Base-by-base conservation (phyloP, 2,113 vertebrate species). In the Nyctibius bracteatus region DNA sequence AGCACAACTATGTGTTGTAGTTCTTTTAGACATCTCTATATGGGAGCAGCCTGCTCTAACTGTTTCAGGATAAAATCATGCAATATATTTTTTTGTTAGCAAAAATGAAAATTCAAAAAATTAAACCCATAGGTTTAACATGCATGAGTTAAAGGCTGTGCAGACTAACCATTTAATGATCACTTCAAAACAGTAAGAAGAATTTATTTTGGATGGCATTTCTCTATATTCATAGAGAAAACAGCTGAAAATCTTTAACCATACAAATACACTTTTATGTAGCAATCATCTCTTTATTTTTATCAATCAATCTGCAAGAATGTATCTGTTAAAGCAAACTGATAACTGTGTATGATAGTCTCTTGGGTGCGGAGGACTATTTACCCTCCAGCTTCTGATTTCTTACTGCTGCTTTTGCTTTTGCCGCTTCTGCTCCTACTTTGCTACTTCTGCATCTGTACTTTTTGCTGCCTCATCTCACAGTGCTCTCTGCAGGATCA, bases 401-500 rank as follows among this genome's bases (percentile, higher is more conserved):
- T 79, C 63, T 77, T 54, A 35, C 35, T 63, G 44, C 70, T 80
- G 58, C 46, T 81, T 62, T 58, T 74, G 12, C 63, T 86, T 49
- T 88, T 81, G 80, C 4, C 3, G 46, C 49, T 94, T 91, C 66
- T 91, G 65, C 59, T 78, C 80, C 74, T 62, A 9, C 75, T 86
- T 92, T 65, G 52, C 41, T 61, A n/a, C 35, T 92, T 95, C 22
- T 80, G 55, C 67, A 51, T 57, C 74, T 93, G 31, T 55, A 12
- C 35, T 63, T 91, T 86, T 63, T 84, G 68, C 79, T 90, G 59
- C 71, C 37, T 82, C 89, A 58, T 83, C 75, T 90, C 51, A 47
- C 54, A 15, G 62, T 54, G 37, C 72, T 90, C 94, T 90, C 95
- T 96, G 85, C 90, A 82, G 94, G 91, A 94, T 94, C 95, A 89